phyloP scores from a whole-genome alignment of 1,140 invertebrate species.

The Parapsyche elsis region DNA sequence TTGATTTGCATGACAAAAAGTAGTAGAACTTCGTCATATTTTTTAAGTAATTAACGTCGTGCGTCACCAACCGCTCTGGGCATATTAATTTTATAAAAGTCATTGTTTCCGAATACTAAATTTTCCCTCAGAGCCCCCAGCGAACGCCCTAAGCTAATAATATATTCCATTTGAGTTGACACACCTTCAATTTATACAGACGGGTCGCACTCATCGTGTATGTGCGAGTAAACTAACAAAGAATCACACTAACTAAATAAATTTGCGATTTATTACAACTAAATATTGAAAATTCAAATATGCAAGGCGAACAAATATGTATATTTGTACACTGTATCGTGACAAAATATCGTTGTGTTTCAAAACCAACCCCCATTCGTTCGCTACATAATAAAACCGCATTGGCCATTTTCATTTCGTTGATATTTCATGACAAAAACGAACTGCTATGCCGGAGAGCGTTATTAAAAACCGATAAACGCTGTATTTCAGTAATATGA shows the following conservation, averaged over 20 bases:
- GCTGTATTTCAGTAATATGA: background rate
- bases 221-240: too few species aligned
- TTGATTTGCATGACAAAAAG: background rate
- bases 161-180: too few species aligned
- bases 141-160: too few species aligned
- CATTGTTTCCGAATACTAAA: too few species aligned
- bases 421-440: background rate
- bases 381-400: background rate
- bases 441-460: background rate
- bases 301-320: background rate
- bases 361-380: background rate
- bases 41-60: slow-evolving; percentile 5
- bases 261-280: too few species aligned
- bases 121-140: too few species aligned
- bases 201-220: too few species aligned
- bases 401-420: slow-evolving; percentile 13
- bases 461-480: slow-evolving; percentile 15
- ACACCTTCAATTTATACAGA: too few species aligned
- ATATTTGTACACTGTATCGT: background rate
- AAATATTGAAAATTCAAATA: too few species aligned
- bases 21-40: background rate
- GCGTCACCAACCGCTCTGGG: too few species aligned
- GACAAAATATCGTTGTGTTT: slow-evolving; percentile 3
- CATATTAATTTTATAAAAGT: too few species aligned
- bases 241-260: too few species aligned